A percentile compares a stretch with the other conserved stretches of the same genome.
Evolutionary conservation across 2,113 vertebrate species (phyloP).

Genomic region (Suricata suricatta): DNA sequence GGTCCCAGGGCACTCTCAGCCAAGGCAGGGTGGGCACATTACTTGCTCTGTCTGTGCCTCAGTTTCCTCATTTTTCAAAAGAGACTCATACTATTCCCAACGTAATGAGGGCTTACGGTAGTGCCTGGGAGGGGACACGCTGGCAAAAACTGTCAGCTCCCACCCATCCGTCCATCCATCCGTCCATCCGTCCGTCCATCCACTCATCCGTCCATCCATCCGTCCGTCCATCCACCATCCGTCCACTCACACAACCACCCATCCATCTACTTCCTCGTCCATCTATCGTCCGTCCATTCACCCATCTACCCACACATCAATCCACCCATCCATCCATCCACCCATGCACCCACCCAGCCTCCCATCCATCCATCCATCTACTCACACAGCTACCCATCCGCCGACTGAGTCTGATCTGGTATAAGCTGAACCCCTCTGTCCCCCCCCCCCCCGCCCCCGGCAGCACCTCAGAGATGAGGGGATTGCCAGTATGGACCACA

Average conservation of each 20-base stretch:
- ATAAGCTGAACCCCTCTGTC: too few relatives aligned
- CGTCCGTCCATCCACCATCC: rapidly evolving
- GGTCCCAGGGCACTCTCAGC: neutral
- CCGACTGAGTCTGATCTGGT: neutral
- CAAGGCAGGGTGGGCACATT: rapidly evolving
- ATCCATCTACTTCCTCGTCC: too few relatives aligned
- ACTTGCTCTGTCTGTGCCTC: neutral
- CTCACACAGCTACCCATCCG: too few relatives aligned
- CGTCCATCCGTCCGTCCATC: neutral
- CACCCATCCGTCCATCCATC: neutral
- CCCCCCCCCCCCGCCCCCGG: neutral
- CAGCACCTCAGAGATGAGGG: too few relatives aligned
- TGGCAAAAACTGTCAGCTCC: neutral
- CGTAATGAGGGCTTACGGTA: neutral
- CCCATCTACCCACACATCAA: rapidly evolving
- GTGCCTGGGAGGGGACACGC: too few relatives aligned
- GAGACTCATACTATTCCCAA: neutral
- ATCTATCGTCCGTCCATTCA: too few relatives aligned
- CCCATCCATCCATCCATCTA: rapidly evolving
- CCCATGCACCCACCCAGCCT: rapidly evolving
- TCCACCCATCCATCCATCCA: rapidly evolving
- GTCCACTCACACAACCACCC: rapidly evolving
- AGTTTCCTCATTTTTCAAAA: neutral
- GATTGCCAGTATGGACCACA: rapidly evolving
- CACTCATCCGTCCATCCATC: rapidly evolving